Conservation (phyloP, 2,888 invertebrate species). For the Luffia ferchaultella region DNA sequence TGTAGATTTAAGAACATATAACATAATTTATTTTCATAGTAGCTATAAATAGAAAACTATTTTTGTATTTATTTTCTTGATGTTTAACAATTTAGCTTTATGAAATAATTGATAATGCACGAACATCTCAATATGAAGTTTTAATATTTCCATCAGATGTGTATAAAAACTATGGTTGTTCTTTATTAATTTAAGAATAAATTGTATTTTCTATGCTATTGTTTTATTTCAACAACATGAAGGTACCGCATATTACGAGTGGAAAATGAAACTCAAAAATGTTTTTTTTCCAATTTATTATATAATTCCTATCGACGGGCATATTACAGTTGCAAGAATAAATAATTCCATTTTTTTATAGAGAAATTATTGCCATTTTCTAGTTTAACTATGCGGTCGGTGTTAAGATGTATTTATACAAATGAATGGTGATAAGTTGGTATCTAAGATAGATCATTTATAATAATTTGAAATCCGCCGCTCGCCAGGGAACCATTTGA, state of each 20-base stretch:
- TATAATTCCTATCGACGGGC: slow-evolving; percentile 60
- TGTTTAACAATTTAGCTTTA: neutral
- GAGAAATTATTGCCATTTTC: slow-evolving; percentile 33
- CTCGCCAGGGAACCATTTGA: no score
- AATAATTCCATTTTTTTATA: slow-evolving; percentile 37
- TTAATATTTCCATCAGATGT: no score
- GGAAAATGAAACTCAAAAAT: no score
- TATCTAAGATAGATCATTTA: no score
- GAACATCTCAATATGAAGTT: neutral
- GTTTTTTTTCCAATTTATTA: slow-evolving; percentile 37
- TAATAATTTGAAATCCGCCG: no score
- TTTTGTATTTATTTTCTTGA: neutral
- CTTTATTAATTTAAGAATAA: no score
- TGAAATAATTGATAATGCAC: neutral
- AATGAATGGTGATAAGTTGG: no score
- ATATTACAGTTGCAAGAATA: slow-evolving; percentile 61
- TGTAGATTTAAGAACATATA: slow-evolving; percentile 14
- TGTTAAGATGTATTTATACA: no score
- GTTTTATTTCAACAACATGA: no score
- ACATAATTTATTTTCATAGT: slow-evolving; percentile 18
- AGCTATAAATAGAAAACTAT: neutral
- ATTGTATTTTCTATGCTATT: no score
- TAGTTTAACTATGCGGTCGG: neutral
- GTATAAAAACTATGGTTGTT: no score
- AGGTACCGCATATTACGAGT: no score